phyloP scores from a whole-genome alignment of 2,888 invertebrate species.

The Rhynchonema sp. region DNA sequence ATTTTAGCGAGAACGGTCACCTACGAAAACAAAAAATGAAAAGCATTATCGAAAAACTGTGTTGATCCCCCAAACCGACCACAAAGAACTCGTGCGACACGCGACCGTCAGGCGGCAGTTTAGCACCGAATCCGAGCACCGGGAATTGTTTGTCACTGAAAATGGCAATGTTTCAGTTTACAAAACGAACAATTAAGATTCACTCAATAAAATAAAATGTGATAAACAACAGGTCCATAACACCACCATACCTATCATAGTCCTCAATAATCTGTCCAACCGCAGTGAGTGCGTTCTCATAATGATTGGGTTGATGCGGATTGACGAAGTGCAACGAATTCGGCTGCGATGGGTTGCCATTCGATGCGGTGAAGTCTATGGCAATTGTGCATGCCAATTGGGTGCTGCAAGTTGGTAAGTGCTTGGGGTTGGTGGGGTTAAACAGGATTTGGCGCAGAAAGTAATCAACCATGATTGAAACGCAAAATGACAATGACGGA shows the following conservation, averaged over 20 bases:
- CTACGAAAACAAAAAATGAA: too few relatives aligned
- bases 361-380: constrained; percentile 33
- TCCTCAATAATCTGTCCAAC: constrained; percentile 35
- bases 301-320: constrained; percentile 31
- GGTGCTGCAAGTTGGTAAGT: constrained; percentile 15
- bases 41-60: too few relatives aligned
- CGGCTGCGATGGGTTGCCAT: constrained; percentile 27
- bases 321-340: constrained; percentile 27
- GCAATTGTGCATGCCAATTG: constrained; percentile 31
- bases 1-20: too few relatives aligned
- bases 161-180: neutral
- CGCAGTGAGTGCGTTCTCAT: constrained; percentile 31
- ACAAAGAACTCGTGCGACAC: constrained; percentile 31
- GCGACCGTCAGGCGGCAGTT: constrained; percentile 29
- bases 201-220: neutral
- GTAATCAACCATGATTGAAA: neutral
- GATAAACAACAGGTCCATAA: neutral
- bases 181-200: neutral
- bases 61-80: neutral
- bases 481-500: neutral
- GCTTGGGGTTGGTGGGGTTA: neutral
- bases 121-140: constrained; percentile 35
- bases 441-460: too few relatives aligned
- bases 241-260: constrained; percentile 25
- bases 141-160: constrained; percentile 36